phyloP scores from a whole-genome alignment of 2,113 vertebrate genomes.

The Elephas maximus region DNA sequence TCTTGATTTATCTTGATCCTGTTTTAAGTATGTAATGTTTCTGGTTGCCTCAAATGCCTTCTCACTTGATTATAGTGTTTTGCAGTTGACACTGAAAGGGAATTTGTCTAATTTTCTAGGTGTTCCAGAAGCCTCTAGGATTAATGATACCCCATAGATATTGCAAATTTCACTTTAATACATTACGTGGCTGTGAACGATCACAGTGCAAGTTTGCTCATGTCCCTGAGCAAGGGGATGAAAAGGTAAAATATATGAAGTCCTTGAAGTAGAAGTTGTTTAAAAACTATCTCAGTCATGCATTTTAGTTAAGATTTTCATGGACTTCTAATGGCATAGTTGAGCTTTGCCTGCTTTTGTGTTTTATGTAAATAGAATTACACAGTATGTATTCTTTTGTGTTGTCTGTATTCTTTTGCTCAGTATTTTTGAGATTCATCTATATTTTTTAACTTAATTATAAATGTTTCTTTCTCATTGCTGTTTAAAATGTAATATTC shows the following conservation, averaged over 20 bases:
- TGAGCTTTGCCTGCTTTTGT: neutral
- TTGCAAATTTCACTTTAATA: conserved; percentile 94
- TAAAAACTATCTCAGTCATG: neutral
- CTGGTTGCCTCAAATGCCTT: conserved; percentile 11
- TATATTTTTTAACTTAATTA: neutral
- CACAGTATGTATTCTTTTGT: neutral
- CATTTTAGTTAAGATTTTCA: conserved; percentile 13
- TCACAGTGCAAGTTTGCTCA: conserved; percentile 91
- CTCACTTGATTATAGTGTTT: conserved; percentile 21
- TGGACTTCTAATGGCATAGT: neutral
- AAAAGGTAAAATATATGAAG: conserved; percentile 91
- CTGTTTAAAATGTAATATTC: conserved; percentile 23
- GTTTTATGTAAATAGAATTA: conserved; percentile 23
- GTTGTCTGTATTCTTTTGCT: conserved; percentile 24
- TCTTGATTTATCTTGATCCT: neutral
- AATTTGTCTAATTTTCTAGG: conserved; percentile 77
- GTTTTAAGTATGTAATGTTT: neutral
- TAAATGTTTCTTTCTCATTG: conserved; percentile 32
- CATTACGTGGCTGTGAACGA: conserved; percentile 89
- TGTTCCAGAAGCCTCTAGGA: conserved; percentile 85
- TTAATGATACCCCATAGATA: conserved; percentile 89
- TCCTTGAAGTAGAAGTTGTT: conserved; percentile 22
- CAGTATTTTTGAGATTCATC: conserved; percentile 13
- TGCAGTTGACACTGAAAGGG: conserved; percentile 44
- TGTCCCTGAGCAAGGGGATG: conserved; percentile 90